phyloP scores from a whole-genome alignment of 92 coral and sea anemone genomes.

The Paramuricea clavata region DNA sequence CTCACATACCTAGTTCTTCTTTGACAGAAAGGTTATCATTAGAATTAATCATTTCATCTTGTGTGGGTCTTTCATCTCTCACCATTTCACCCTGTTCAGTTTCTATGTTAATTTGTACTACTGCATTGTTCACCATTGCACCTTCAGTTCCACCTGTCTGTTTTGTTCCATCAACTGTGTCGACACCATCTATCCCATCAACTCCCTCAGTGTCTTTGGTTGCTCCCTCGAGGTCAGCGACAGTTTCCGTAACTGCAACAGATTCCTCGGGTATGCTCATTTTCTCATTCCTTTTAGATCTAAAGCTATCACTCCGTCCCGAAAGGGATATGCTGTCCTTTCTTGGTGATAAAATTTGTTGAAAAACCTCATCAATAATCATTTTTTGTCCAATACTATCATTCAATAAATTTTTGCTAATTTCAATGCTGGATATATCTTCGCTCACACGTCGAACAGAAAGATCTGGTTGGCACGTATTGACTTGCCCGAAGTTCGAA shows the following conservation, averaged over 20 bases:
- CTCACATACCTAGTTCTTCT: slow-evolving; percentile 5
- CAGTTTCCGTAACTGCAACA: not conserved
- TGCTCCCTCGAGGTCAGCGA: not conserved
- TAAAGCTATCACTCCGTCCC: slow-evolving; percentile 5
- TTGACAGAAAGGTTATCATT: not conserved
- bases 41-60: not conserved
- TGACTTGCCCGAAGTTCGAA: slow-evolving; percentile 33
- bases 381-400: slow-evolving; percentile 43
- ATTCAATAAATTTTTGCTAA: slow-evolving; percentile 42
- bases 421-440: slow-evolving; percentile 50
- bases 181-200: slow-evolving; percentile 2
- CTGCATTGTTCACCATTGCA: not conserved
- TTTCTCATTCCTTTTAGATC: not conserved
- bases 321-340: slow-evolving; percentile 25
- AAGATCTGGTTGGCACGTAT: slow-evolving; percentile 6
- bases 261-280: not conserved
- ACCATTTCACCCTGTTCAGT: not conserved
- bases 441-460: slow-evolving; percentile 46
- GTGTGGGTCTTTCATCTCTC: slow-evolving; percentile 1
- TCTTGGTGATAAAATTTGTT: slow-evolving; percentile 37
- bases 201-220: not conserved
- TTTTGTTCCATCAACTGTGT: not conserved
- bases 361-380: slow-evolving; percentile 48
- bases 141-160: not conserved
- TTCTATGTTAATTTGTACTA: not conserved